A percentile compares a stretch with the other conserved stretches of the same genome.
These are phyloP conservation scores for Ornithoptera priamus DNA, from an alignment of 2,888 invertebrate genomes.

Conservation along the genomic window DNA sequence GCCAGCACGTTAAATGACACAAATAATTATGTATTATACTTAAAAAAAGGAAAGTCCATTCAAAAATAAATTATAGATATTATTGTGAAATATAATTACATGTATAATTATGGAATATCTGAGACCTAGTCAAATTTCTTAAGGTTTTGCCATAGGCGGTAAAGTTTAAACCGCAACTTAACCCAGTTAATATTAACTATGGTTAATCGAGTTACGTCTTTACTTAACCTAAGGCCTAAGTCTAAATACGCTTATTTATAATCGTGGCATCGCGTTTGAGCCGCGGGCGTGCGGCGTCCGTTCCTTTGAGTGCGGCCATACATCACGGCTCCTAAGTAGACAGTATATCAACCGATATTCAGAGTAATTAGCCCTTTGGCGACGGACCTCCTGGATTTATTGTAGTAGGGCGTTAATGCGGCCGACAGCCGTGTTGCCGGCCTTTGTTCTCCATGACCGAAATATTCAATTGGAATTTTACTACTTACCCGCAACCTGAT, in stretches of 20 bases:
- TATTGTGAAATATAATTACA: too few relatives aligned
- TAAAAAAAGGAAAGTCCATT: too few relatives aligned
- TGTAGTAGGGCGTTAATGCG: slow-evolving; percentile 75
- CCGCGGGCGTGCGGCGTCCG: slow-evolving; percentile 67
- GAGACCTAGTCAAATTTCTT: background rate
- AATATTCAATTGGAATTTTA: slow-evolving; percentile 71
- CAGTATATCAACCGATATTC: slow-evolving; percentile 78
- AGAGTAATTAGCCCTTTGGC: slow-evolving; percentile 79
- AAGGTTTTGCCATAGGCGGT: background rate
- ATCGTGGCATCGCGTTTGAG: slow-evolving; percentile 59
- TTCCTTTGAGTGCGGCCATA: slow-evolving; percentile 73
- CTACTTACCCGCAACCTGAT: slow-evolving; percentile 27
- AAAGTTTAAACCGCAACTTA: background rate
- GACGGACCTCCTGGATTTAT: slow-evolving; percentile 78
- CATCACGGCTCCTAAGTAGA: slow-evolving; percentile 78
- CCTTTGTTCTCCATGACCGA: slow-evolving; percentile 69
- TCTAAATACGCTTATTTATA: slow-evolving; percentile 76
- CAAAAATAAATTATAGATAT: too few relatives aligned
- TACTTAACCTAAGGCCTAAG: slow-evolving; percentile 32
- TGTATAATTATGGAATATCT: background rate
- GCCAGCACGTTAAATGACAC: too few relatives aligned
- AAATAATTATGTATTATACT: too few relatives aligned
- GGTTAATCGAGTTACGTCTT: slow-evolving; percentile 26
- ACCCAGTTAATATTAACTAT: slow-evolving; percentile 13
- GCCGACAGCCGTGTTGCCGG: slow-evolving; percentile 74